Evolutionary conservation across 2,888 invertebrate genomes (phyloP), one percentile per base, ranked within the genome.

Genomic region (Erebia aethiops): DNA sequence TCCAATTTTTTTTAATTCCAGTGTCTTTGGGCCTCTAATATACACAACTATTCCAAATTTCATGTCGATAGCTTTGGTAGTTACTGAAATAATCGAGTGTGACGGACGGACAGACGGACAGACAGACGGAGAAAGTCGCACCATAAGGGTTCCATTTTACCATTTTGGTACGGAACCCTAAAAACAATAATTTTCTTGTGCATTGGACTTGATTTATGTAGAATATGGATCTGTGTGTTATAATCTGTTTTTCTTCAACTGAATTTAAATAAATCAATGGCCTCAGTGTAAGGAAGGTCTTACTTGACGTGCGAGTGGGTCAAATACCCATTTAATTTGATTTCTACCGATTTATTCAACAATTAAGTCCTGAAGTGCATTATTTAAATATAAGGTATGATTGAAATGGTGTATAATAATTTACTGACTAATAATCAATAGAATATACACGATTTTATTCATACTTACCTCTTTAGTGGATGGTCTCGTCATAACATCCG

Each of bases 401-500:
- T 9, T 16, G 1, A 52, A 35, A 7, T 35, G 7, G 7, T 7
- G 35, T 7, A 35, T 35, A 35, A 35, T 35, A 35, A 35, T 35
- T 35, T 35, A 7, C 35, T 35, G 35, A 35, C 7, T 35, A 35
- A 35, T 7, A 35, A 35, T 35, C 35, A 26, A 26, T 26, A 26
- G 26, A 26, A 3, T 26, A 26, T 26, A 26, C 26, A 26, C 26
- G 26, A 26, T 26, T 26, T 26, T 26, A 26, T 1, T 35, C 5
- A 35, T 35, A 35, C 35, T 1, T 61, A 61, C 11, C 72, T 69
- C 66, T 65, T 74, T 62, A 56, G 43, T 65, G 56, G 52, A 52
- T 68, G 57, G 56, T 35, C 46, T 49, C 54, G 60, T 70, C 67
- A 77, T 74, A 76, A 82, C 87, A 87, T 90, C 89, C 88, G 88